Percentiles rank a stretch among this genome's conserved stretches.
Conservation (phyloP, 2,113 vertebrate genomes). For the Oplegnathus fasciatus region DNA sequence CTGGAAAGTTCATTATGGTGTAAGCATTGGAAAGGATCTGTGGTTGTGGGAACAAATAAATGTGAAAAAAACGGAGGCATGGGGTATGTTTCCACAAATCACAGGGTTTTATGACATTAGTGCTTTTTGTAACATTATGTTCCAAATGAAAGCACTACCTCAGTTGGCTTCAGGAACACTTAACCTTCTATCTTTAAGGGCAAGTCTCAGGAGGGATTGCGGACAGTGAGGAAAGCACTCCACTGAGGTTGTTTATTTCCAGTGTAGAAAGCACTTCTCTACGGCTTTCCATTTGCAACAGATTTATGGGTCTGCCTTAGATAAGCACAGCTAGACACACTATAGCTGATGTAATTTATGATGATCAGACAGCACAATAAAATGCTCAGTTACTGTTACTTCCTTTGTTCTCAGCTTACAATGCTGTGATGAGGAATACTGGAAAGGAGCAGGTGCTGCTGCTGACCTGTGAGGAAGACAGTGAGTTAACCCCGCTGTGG, state of each 20-base stretch:
- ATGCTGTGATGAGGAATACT: background rate
- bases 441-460: slow-evolving; percentile 2
- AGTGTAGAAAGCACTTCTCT: slow-evolving; percentile 4
- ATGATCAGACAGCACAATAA: slow-evolving; percentile 10
- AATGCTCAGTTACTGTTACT: slow-evolving; percentile 3
- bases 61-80: slow-evolving; percentile 1
- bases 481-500: slow-evolving; percentile 54
- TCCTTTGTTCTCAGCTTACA: slow-evolving; percentile 40
- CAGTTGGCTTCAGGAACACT: slow-evolving; percentile 42
- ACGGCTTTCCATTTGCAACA: slow-evolving; percentile 18
- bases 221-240: slow-evolving; percentile 33
- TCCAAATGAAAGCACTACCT: slow-evolving; percentile 32
- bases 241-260: slow-evolving; percentile 8
- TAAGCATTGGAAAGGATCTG: slow-evolving; percentile 31
- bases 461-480: slow-evolving; percentile 84
- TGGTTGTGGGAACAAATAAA: slow-evolving; percentile 47
- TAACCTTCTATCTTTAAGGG: slow-evolving; percentile 31
- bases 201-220: slow-evolving; percentile 1
- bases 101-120: slow-evolving; percentile 46
- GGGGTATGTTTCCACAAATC: slow-evolving; percentile 33
- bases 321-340: slow-evolving; percentile 16
- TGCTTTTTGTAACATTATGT: slow-evolving; percentile 51
- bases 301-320: slow-evolving; percentile 45
- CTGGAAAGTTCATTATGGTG: slow-evolving; percentile 59
- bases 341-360: slow-evolving; percentile 35